phyloP scores from a whole-genome alignment of 2,797 vertebrate genomes.

The Periparus ater region DNA sequence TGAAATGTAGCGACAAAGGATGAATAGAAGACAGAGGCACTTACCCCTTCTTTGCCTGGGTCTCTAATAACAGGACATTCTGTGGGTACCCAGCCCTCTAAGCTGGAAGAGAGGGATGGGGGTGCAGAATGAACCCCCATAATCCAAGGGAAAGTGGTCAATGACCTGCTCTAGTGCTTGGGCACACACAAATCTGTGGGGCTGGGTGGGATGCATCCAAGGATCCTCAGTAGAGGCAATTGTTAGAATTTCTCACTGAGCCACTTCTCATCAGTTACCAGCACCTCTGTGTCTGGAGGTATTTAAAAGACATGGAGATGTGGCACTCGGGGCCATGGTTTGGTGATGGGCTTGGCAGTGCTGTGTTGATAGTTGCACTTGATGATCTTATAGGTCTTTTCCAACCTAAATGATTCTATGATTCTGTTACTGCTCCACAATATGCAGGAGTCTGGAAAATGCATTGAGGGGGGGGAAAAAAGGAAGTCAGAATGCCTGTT shows the following conservation, averaged over 20 bases:
- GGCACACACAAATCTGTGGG: neutral
- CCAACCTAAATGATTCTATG: neutral
- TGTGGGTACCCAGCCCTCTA: neutral
- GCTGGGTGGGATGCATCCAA: neutral
- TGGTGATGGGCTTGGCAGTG: neutral
- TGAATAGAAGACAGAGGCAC: neutral
- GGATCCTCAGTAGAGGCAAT: neutral
- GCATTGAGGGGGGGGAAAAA: fast-evolving
- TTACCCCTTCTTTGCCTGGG: fast-evolving
- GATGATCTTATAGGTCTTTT: neutral
- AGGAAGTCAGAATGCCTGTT: neutral
- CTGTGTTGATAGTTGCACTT: neutral
- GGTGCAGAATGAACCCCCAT: neutral
- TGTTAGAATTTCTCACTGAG: neutral
- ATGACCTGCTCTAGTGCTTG: fast-evolving
- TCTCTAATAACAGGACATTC: neutral
- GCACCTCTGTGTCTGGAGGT: neutral
- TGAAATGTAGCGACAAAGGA: neutral
- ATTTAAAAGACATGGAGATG: neutral
- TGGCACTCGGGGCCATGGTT: neutral
- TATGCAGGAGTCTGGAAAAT: neutral
- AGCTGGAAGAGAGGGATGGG: neutral
- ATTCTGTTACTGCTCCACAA: neutral
- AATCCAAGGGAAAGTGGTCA: neutral
- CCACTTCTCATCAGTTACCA: neutral